A percentile compares a stretch with the other conserved stretches of the same genome.
These are phyloP conservation scores for Antrozous pallidus DNA, from an alignment of 2,797 vertebrate genomes.

Conservation along the genomic window DNA sequence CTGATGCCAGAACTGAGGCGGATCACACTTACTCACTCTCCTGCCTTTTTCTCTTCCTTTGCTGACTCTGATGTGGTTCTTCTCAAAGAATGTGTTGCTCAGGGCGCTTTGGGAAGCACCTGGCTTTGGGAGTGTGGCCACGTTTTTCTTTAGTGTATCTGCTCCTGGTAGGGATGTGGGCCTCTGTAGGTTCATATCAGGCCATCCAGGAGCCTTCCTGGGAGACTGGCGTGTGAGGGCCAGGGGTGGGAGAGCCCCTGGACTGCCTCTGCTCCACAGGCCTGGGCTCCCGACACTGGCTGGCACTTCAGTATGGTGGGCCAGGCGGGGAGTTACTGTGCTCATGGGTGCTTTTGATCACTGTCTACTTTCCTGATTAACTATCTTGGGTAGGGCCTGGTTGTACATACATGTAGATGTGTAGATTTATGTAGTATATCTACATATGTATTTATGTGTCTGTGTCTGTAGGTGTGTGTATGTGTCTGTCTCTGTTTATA, in stretches of 20 bases:
- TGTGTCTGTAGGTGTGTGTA: too few species aligned
- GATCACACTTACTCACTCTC: background rate
- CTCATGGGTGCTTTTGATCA: background rate
- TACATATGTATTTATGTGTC: background rate
- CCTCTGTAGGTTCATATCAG: background rate
- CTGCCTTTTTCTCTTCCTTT: background rate
- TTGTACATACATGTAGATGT: background rate
- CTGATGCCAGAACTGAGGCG: slow-evolving; percentile 22
- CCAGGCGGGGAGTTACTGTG: background rate
- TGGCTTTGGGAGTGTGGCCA: background rate
- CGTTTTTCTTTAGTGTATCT: background rate
- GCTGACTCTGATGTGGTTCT: background rate
- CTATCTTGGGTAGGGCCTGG: background rate
- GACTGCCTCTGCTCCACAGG: too few species aligned
- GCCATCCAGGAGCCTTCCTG: background rate
- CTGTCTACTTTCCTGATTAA: background rate
- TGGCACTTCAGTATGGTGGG: background rate
- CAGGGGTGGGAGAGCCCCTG: too few species aligned
- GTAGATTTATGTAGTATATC: background rate
- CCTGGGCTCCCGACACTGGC: background rate
- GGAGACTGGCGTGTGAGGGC: background rate
- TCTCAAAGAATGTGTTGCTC: background rate
- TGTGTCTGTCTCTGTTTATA: background rate
- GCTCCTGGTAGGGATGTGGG: background rate
- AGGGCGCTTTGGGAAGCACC: background rate